A percentile compares a stretch with the other conserved stretches of the same genome.
Conservation (phyloP, 1,140 invertebrate species). For the Dysdera silvatica region DNA sequence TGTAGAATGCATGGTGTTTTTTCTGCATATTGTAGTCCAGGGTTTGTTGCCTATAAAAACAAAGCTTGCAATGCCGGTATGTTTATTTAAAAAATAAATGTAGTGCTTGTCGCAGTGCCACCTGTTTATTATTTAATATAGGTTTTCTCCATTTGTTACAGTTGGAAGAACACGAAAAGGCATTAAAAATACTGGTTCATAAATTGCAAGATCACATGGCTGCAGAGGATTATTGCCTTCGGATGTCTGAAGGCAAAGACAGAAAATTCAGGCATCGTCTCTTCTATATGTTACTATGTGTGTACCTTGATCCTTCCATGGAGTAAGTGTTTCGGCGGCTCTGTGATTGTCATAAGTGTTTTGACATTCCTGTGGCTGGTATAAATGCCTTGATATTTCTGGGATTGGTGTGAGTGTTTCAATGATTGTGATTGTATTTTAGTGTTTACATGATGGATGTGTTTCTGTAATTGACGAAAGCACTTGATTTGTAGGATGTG, state of each 20-base stretch:
- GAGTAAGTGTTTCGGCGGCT: slow-evolving; percentile 39
- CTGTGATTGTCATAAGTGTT: slow-evolving; percentile 9
- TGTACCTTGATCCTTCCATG: slow-evolving; percentile 46
- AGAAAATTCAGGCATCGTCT: slow-evolving; percentile 41
- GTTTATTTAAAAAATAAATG: neutral
- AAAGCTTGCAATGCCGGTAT: neutral
- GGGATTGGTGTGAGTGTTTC: neutral
- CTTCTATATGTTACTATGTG: slow-evolving; percentile 46
- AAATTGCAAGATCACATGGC: slow-evolving; percentile 47
- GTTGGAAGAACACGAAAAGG: slow-evolving; percentile 51
- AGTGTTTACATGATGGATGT: too few relatives aligned
- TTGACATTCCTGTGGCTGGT: neutral
- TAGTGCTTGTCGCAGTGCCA: slow-evolving; percentile 1
- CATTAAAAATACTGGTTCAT: slow-evolving; percentile 49
- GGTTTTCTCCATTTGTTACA: slow-evolving; percentile 37
- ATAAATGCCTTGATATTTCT: neutral
- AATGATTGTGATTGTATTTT: neutral
- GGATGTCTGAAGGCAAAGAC: slow-evolving; percentile 44
- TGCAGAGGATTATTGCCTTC: slow-evolving; percentile 48
- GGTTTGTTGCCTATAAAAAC: too few relatives aligned
- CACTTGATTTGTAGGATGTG: too few relatives aligned
- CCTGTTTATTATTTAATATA: too few relatives aligned
- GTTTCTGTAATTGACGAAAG: too few relatives aligned
- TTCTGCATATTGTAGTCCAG: too few relatives aligned
- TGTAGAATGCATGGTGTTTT: too few relatives aligned